Percentiles rank a stretch among this genome's conserved stretches.
Conservation (phyloP, 1,140 invertebrate genomes). For the Cotesia vestalis region DNA sequence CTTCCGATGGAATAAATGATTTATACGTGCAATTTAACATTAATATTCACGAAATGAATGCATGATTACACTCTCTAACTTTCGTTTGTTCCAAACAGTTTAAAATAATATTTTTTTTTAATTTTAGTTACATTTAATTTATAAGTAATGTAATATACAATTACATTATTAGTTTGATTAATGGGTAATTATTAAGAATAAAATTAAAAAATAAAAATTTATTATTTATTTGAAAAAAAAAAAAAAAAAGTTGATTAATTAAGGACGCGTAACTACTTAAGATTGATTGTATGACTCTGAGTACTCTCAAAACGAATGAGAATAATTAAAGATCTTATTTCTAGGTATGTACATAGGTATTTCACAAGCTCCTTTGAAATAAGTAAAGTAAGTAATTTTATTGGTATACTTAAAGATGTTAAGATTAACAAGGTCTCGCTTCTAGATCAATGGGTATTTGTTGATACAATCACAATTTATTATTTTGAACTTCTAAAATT, state of each 20-base stretch:
- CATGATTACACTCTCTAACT: no score
- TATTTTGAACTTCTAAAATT: no score
- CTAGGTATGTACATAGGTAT: constrained; percentile 12
- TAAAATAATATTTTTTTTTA: no score
- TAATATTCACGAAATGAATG: not conserved
- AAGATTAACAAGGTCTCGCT: constrained; percentile 19
- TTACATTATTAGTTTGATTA: no score
- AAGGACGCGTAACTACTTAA: not conserved
- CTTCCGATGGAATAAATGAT: not conserved
- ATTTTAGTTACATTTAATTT: no score
- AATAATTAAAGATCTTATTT: not conserved
- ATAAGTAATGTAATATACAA: no score
- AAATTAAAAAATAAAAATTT: no score
- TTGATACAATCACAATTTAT: no score
- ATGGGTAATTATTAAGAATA: no score
- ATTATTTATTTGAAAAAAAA: no score
- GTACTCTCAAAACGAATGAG: not conserved
- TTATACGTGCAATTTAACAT: not conserved
- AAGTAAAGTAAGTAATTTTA: constrained; percentile 3
- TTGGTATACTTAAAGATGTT: constrained; percentile 12
- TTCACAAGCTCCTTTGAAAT: constrained; percentile 27
- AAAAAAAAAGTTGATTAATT: not conserved
- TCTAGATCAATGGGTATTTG: not conserved
- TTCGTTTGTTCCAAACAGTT: no score
- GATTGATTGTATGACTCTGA: not conserved